Conservation (phyloP, 2,888 invertebrate genomes). For the Tupiocoris notatus region DNA sequence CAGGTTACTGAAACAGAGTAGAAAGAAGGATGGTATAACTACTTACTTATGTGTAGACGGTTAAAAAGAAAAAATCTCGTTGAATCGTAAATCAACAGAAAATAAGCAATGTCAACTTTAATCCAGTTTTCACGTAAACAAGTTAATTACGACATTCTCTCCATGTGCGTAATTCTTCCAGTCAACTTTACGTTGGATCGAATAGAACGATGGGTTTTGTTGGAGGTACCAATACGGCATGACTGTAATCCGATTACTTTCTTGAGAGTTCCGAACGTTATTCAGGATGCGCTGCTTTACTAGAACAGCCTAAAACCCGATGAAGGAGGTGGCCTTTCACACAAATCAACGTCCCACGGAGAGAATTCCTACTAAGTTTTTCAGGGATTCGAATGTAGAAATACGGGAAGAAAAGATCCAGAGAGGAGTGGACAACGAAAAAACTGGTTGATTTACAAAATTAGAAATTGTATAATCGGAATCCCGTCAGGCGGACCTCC, state of each 20-base stretch:
- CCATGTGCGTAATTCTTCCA: constrained; percentile 16
- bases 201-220: background rate
- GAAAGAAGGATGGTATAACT: too few relatives aligned
- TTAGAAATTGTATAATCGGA: constrained; percentile 40
- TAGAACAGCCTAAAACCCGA: background rate
- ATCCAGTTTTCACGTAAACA: constrained; percentile 17
- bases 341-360: constrained; percentile 33
- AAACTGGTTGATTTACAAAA: constrained; percentile 40
- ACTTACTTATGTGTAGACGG: too few relatives aligned
- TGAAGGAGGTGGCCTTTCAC: constrained; percentile 8
- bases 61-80: background rate
- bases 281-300: too few relatives aligned
- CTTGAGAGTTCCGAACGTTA: background rate
- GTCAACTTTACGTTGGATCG: too few relatives aligned
- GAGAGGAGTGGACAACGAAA: constrained; percentile 13
- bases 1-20: too few relatives aligned
- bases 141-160: constrained; percentile 16
- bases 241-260: constrained; percentile 41
- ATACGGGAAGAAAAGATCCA: background rate
- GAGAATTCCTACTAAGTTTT: constrained; percentile 26
- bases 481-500: background rate
- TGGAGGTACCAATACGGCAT: constrained; percentile 28
- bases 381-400: background rate
- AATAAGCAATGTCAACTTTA: background rate
- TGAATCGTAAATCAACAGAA: background rate